Base-by-base conservation (phyloP, 2,113 vertebrate species). In the Crotalus viridis region DNA sequence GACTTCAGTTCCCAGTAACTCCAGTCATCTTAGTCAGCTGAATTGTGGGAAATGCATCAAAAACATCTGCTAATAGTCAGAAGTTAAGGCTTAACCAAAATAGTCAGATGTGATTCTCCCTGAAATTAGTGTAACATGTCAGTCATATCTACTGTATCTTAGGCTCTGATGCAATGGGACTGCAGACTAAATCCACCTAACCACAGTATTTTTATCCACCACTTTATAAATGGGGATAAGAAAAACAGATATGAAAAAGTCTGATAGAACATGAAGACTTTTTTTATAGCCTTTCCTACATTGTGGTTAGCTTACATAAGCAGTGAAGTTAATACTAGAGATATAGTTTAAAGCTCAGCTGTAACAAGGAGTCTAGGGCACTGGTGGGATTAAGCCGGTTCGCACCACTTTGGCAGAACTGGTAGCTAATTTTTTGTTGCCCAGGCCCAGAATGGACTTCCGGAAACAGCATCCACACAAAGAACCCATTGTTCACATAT, bases 121-220 rank as follows among this genome's bases (percentile, higher is more conserved):
- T 93, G 87, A 88, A 88, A 55, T n/a, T 33, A 56, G 9, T 33
- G n/a, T 10, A n/a, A 55, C 28, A 10, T 19, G 0, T 54, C n/a
- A 55, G 3, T 88, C 51, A 39, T 5, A 9, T 21, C 19, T 55
- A 39, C n/a, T 52, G 13, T 55, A 88, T 9, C 0, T 56, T 55
- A 51, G 48, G 52, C 19, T 39, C 9, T 56, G 87, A 88, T 88
- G 21, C 39, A 39, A 46, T 8, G 22, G 56, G 39, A 59, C 39
- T 28, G 1, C 55, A 89, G 87, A 33, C 87, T 39, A 56, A 33
- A 89, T 89, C 54, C 10, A 89, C 33, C 33, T 12, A 57, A 87
- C 91, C 28, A 33, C 92, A 91, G 7, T 56, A 93, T 92, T 88
- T 43, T 64, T 91, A 90, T 96, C 93, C 55, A 64, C 74, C 10